phyloP scores from a whole-genome alignment of 2,113 vertebrate genomes.

The Clupea harengus region DNA sequence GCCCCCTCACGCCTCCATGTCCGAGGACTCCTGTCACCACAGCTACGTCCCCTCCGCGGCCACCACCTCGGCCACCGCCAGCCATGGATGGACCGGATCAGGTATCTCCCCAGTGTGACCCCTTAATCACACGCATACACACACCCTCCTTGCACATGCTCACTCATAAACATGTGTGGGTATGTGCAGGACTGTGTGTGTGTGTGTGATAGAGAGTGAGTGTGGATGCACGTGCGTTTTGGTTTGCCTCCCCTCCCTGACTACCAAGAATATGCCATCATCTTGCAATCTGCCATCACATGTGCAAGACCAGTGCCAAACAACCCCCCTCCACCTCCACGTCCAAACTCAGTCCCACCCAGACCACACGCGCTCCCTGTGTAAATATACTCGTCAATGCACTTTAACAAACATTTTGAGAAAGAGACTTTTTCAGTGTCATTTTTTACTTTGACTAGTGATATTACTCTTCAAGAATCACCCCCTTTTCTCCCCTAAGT shows the following conservation, averaged over 20 bases:
- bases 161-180: neutral
- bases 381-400: slow-evolving; percentile 35
- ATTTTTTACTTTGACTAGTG: neutral
- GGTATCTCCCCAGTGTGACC: slow-evolving; percentile 84
- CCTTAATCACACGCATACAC: slow-evolving; percentile 23
- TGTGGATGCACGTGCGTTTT: neutral
- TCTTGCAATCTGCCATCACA: neutral
- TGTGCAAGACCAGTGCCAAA: slow-evolving; percentile 39
- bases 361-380: neutral
- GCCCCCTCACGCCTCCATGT: slow-evolving; percentile 72
- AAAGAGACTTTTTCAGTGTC: slow-evolving; percentile 29
- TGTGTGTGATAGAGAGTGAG: neutral
- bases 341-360: neutral
- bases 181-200: neutral
- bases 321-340: slow-evolving; percentile 38
- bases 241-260: slow-evolving; percentile 27
- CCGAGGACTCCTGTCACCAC: slow-evolving; percentile 65
- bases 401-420: slow-evolving; percentile 47
- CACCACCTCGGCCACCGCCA: slow-evolving; percentile 61
- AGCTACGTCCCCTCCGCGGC: slow-evolving; percentile 63
- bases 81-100: slow-evolving; percentile 80
- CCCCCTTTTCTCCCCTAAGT: neutral
- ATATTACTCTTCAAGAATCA: neutral
- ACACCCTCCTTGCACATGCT: slow-evolving; percentile 14
- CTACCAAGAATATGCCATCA: slow-evolving; percentile 46